Evolutionary conservation across 2,797 vertebrate species (phyloP).

Genomic region (Helicolenus hilgendorfi): DNA sequence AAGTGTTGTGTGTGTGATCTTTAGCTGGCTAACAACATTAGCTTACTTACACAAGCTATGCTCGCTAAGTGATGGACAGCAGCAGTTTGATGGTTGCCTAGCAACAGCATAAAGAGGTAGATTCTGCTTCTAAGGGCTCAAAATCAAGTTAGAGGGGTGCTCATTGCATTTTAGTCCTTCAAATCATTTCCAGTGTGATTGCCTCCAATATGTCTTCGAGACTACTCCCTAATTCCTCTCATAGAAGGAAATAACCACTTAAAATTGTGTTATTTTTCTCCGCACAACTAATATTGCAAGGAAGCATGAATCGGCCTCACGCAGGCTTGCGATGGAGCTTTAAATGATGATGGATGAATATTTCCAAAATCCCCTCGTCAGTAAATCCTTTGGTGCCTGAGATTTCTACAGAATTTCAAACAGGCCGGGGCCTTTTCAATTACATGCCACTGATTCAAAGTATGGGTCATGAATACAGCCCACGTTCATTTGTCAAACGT

Average conservation of each 20-base stretch:
- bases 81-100: conserved; percentile 3
- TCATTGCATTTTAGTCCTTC: conserved; percentile 3
- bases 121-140: background rate
- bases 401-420: conserved; percentile 29
- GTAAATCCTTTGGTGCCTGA: conserved; percentile 36
- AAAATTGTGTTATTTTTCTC: conserved; percentile 15
- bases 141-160: background rate
- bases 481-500: conserved; percentile 47
- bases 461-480: conserved; percentile 5
- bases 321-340: background rate
- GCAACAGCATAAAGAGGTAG: background rate
- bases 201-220: background rate
- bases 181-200: conserved; percentile 21
- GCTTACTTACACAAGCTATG: background rate
- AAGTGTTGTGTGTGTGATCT: background rate
- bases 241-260: conserved; percentile 7
- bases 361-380: conserved; percentile 21
- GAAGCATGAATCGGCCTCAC: conserved; percentile 1
- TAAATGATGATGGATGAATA: conserved; percentile 62
- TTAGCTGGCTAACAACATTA: background rate
- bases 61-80: background rate
- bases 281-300: background rate
- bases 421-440: conserved; percentile 26
- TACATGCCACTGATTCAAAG: conserved; percentile 36
- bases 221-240: background rate